Percentiles rank a stretch among this genome's conserved stretches.
phyloP scores from a whole-genome alignment of 2,888 invertebrate species.

The Actias luna region DNA sequence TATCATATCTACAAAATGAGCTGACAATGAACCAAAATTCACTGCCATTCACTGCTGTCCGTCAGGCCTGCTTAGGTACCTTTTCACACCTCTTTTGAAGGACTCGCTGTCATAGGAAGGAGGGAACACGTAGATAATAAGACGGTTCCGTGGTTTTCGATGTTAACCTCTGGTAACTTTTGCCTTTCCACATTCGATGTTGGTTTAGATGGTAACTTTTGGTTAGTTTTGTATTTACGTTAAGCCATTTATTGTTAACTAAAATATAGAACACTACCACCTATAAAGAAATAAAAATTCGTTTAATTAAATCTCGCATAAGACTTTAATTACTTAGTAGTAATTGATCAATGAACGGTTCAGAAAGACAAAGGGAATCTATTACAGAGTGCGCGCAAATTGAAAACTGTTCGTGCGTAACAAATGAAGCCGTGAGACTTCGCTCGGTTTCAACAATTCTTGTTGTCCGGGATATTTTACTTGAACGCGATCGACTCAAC shows the following conservation, averaged over 20 bases:
- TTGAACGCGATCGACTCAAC: too few relatives aligned
- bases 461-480: not conserved
- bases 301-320: not conserved
- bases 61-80: too few relatives aligned
- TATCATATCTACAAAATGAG: too few relatives aligned
- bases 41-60: too few relatives aligned
- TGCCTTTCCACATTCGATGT: too few relatives aligned
- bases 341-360: not conserved
- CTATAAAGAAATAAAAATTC: not conserved
- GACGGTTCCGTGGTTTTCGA: too few relatives aligned
- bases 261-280: not conserved
- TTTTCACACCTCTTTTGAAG: too few relatives aligned
- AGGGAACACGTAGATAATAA: too few relatives aligned
- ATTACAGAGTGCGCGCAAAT: not conserved
- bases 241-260: not conserved
- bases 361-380: not conserved
- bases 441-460: slow-evolving; percentile 7
- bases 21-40: too few relatives aligned
- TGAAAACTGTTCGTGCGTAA: not conserved
- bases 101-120: too few relatives aligned
- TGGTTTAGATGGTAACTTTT: slow-evolving; percentile 76
- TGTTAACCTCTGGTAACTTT: too few relatives aligned
- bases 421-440: not conserved
- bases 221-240: slow-evolving; percentile 44
- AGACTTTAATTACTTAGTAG: not conserved